A percentile compares a stretch with the other conserved stretches of the same genome.
These are phyloP conservation scores for Erpornis zantholeuca DNA, from an alignment of 2,113 vertebrate species.

Conservation along the genomic window DNA sequence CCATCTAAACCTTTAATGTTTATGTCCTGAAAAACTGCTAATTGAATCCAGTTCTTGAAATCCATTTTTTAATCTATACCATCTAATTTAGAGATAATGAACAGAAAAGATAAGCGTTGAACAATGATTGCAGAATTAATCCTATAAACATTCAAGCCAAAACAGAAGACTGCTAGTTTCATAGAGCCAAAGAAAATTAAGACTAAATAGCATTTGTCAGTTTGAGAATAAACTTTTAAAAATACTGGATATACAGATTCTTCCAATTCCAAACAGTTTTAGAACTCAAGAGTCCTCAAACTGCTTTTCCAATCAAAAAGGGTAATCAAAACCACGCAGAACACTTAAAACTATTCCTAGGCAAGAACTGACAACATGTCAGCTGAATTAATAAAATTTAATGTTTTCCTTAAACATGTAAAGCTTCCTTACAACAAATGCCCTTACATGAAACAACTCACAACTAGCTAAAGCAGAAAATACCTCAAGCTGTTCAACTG, in stretches of 20 bases:
- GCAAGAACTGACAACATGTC: conserved; percentile 49
- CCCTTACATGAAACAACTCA: not conserved
- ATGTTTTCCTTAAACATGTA: not conserved
- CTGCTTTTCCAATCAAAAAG: conserved; percentile 67
- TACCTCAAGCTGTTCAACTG: not conserved
- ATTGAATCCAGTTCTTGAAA: conserved; percentile 78
- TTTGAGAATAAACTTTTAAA: conserved; percentile 34
- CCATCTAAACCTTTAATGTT: conserved; percentile 81
- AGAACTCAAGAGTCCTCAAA: conserved; percentile 50
- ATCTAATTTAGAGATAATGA: conserved; percentile 69
- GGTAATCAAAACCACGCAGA: conserved; percentile 41
- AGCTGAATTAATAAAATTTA: conserved; percentile 7
- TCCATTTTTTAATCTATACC: conserved; percentile 70
- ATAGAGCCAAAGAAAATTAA: conserved; percentile 52
- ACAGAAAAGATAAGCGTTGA: conserved; percentile 48
- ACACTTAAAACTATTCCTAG: conserved; percentile 38
- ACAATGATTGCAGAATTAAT: conserved; percentile 48
- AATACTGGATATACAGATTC: conserved; percentile 49
- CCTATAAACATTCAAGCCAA: conserved; percentile 45
- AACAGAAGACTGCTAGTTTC: conserved; percentile 60
- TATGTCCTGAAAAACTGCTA: conserved; percentile 80
- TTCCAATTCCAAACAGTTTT: conserved; percentile 60
- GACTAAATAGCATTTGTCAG: conserved; percentile 54
- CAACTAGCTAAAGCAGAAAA: not conserved
- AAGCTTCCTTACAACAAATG: conserved; percentile 31